phyloP scores from a whole-genome alignment of 2,888 invertebrate species.

The Panzeria rudis region DNA sequence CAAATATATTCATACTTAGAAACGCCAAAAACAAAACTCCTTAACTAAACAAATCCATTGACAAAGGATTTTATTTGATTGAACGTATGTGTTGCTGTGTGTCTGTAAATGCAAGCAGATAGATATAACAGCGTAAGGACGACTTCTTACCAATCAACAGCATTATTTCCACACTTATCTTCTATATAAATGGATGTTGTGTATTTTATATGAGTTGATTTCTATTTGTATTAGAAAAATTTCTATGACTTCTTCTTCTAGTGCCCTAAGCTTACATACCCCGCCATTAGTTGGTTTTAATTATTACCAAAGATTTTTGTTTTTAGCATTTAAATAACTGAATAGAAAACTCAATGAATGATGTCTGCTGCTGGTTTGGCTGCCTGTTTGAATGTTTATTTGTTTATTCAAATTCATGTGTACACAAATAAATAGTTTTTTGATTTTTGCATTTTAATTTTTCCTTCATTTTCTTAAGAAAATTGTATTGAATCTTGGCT shows the following conservation, averaged over 20 bases:
- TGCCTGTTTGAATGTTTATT: slow-evolving; percentile 49
- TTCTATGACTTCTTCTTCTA: slow-evolving; percentile 45
- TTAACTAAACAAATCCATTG: slow-evolving; percentile 52
- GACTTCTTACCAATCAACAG: slow-evolving; percentile 34
- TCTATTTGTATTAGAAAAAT: slow-evolving; percentile 41
- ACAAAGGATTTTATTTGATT: slow-evolving; percentile 49
- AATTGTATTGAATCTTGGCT: slow-evolving; percentile 24
- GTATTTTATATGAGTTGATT: slow-evolving; percentile 27
- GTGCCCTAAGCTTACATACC: neutral
- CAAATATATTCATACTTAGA: slow-evolving; percentile 56
- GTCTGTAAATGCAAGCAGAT: slow-evolving; percentile 1
- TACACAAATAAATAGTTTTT: slow-evolving; percentile 50
- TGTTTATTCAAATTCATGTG: slow-evolving; percentile 39
- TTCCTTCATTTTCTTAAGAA: slow-evolving; percentile 51
- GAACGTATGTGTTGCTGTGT: neutral
- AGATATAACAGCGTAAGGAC: slow-evolving; percentile 45
- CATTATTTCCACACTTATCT: slow-evolving; percentile 20
- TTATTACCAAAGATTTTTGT: slow-evolving; percentile 62
- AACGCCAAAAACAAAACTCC: slow-evolving; percentile 69
- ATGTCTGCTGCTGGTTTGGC: slow-evolving; percentile 12
- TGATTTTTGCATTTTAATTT: slow-evolving; percentile 65
- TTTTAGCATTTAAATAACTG: slow-evolving; percentile 37
- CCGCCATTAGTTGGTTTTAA: slow-evolving; percentile 26
- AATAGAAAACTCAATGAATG: slow-evolving; percentile 53
- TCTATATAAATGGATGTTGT: neutral